Base-by-base conservation (phyloP, 2,888 invertebrate genomes). In the Drosophila basisetae region DNA sequence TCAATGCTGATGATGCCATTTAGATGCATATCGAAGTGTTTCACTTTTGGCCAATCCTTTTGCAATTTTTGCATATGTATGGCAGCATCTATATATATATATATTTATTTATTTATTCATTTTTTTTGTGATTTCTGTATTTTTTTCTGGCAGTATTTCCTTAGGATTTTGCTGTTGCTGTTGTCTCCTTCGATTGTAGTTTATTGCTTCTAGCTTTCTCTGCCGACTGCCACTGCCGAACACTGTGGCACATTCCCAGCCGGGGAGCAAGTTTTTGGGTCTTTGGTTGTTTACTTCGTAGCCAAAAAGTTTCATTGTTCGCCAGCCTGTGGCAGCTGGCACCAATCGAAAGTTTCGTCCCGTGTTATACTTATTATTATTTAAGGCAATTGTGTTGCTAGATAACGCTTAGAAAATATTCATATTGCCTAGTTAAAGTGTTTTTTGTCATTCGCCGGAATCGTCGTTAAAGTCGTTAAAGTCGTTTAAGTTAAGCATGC, bases 11-110 rank as follows among this genome's bases (percentile, higher is more conserved):
- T 84, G 84, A 89, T 89, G 84, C 87, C 84, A 84, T 89, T 89
- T 89, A 89, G 84, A 84, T 84, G 84, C 84, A 84, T 84, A 89
- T 84, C 89, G 83, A 89, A 89, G 84, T 78, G 80, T 84, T 89
- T 89, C 82, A 86, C 84, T 84, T 88, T 89, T 82, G 89, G 72
- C 84, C 89, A 84, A 84, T 89, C 89, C 81, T 84, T 80, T 89
- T 75, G 87, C 82, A 71, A 78, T 81, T 89, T 86, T 82, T 89
- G 84, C 84, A 89, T 86, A 79, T 75, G 68, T 85, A 53, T 70
- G 43, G 16, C 47, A 37, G 43, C 47, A 52, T 66, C 3, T 37
- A 60, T 9, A 13, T 22, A 22, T 31, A 56, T 7, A n/a, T 22
- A 22, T 9, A 56, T 28, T 9, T n/a, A 37, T 11, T 39, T 67